Evolutionary conservation across 2,888 invertebrate genomes (phyloP).

Genomic region (Helobdella robusta): DNA sequence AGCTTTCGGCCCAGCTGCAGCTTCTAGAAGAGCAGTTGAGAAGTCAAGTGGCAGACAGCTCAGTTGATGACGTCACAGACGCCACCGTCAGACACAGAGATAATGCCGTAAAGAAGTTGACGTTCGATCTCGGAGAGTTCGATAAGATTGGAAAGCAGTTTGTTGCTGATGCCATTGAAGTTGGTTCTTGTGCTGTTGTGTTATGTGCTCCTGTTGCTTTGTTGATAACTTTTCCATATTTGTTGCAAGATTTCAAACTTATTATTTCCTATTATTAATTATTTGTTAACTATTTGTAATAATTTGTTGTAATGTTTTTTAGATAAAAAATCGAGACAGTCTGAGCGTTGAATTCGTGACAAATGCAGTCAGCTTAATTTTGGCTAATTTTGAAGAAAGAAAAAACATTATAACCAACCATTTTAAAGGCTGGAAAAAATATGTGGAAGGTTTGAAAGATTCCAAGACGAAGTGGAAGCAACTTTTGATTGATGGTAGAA

Average conservation of each 20-base stretch:
- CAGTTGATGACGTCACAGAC: slow-evolving; percentile 52
- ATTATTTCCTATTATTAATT: no score
- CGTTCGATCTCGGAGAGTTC: slow-evolving; percentile 59
- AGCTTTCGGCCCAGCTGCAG: slow-evolving; percentile 60
- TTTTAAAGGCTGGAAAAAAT: slow-evolving; percentile 64
- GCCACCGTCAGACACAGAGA: slow-evolving; percentile 51
- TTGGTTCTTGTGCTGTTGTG: slow-evolving; percentile 14
- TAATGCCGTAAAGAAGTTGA: slow-evolving; percentile 60
- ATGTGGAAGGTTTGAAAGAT: slow-evolving; percentile 54
- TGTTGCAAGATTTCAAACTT: no score
- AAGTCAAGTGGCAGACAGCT: slow-evolving; percentile 48
- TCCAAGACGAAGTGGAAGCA: slow-evolving; percentile 53
- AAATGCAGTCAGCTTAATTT: slow-evolving; percentile 29
- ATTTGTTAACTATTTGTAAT: no score
- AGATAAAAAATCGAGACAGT: slow-evolving; percentile 17
- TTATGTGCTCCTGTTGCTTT: no score
- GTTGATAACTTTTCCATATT: no score
- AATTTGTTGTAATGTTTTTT: no score
- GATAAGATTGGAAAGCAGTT: slow-evolving; percentile 59
- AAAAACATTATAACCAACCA: slow-evolving; percentile 55
- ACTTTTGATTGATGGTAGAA: slow-evolving; percentile 58
- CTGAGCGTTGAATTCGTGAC: slow-evolving; percentile 20
- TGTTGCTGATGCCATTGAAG: slow-evolving; percentile 34
- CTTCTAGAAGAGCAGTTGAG: slow-evolving; percentile 57
- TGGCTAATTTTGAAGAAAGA: slow-evolving; percentile 41